A percentile compares a stretch with the other conserved stretches of the same genome.
Evolutionary conservation across 2,797 vertebrate genomes (phyloP).

Genomic region (Sebastes baramenuke): DNA sequence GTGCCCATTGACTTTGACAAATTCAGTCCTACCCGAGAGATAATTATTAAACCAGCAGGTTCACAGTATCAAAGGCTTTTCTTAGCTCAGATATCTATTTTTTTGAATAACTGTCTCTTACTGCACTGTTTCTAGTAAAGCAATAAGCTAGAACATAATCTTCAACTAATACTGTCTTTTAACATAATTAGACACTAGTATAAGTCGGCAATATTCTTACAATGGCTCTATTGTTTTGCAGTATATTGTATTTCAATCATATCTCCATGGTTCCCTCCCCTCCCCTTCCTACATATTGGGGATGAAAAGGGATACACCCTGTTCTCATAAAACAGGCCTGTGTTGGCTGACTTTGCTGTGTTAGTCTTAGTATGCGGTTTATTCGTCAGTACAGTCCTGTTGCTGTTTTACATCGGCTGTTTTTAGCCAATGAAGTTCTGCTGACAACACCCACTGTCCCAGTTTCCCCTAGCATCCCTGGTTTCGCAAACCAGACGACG

Average conservation of each 20-base stretch:
- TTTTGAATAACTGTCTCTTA: background rate
- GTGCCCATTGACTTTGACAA: background rate
- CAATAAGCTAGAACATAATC: background rate
- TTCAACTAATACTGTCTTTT: background rate
- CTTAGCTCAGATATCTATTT: background rate
- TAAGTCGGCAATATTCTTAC: background rate
- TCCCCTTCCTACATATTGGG: constrained; percentile 5
- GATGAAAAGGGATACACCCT: constrained; percentile 41
- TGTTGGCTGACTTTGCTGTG: constrained; percentile 10
- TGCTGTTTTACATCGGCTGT: constrained; percentile 40
- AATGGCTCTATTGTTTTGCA: constrained; percentile 18
- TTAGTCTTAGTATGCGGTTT: constrained; percentile 41
- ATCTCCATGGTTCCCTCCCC: constrained; percentile 15
- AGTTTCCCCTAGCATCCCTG: constrained; percentile 10
- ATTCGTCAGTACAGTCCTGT: constrained; percentile 23
- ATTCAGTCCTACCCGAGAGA: background rate
- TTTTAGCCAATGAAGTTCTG: constrained; percentile 10
- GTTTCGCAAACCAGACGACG: background rate
- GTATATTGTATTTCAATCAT: background rate
- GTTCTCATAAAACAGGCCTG: constrained; percentile 40
- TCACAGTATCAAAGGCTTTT: background rate
- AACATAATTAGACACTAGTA: background rate
- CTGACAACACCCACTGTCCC: constrained; percentile 52
- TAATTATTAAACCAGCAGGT: background rate
- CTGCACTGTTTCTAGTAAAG: background rate